phyloP scores from a whole-genome alignment of 1,140 invertebrate genomes.

The Leguminivora glycinivorella region DNA sequence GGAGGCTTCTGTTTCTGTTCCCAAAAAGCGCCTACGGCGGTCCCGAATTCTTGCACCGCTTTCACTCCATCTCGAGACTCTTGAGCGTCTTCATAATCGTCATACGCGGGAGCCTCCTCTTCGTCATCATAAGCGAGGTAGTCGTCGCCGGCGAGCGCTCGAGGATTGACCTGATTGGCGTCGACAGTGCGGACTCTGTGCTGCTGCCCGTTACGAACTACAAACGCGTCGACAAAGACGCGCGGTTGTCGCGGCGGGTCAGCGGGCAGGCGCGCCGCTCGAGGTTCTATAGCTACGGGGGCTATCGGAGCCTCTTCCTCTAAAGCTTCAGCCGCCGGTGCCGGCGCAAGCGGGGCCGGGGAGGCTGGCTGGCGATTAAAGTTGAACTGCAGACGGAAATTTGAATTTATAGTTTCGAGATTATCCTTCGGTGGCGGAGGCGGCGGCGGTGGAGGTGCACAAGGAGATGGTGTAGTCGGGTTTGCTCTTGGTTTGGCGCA shows the following conservation, averaged over 20 bases:
- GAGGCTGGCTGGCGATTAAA: conserved; percentile 53
- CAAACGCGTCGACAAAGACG: conserved; percentile 74
- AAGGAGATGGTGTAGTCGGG: conserved; percentile 55
- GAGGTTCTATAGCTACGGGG: conserved; percentile 51
- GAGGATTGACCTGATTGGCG: conserved; percentile 55
- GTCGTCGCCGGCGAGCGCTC: conserved; percentile 51
- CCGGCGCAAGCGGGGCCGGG: conserved; percentile 41
- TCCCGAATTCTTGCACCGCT: conserved; percentile 61
- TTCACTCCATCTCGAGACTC: conserved; percentile 63
- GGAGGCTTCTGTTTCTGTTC: conserved; percentile 45
- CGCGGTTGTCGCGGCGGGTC: conserved; percentile 58
- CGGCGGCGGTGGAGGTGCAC: conserved; percentile 51
- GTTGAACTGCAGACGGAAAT: conserved; percentile 63
- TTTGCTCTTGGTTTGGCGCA: conserved; percentile 54
- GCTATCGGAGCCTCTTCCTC: conserved; percentile 39
- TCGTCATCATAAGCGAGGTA: conserved; percentile 65
- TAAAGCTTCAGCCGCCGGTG: conserved; percentile 38
- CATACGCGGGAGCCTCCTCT: conserved; percentile 51
- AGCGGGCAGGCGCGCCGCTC: conserved; percentile 53
- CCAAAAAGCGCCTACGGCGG: conserved; percentile 70
- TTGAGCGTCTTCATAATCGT: conserved; percentile 66
- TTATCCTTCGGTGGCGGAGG: conserved; percentile 49
- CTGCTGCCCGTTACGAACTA: conserved; percentile 67
- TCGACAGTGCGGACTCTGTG: conserved; percentile 66
- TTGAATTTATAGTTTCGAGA: conserved; percentile 63